Base-by-base conservation (phyloP, 2,888 invertebrate species). In the Eurytoma californica region DNA sequence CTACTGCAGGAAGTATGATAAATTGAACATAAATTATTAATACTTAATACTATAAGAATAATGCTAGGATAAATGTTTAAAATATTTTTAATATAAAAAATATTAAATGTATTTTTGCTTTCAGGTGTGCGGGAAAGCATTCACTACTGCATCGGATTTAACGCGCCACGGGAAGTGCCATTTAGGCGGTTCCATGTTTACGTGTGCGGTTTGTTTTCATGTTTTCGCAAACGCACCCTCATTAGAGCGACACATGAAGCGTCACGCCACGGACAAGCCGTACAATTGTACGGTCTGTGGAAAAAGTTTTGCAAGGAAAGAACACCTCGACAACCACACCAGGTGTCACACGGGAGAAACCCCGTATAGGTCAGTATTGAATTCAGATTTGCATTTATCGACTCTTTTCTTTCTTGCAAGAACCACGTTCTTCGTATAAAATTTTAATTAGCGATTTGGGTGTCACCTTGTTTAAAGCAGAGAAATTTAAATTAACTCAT, bases 241-340 rank as follows among this genome's bases (percentile, higher is more conserved):
- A 55, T 84, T 89, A 84, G 96, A 96, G 87, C 92, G 95, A 79
- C 95, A 95, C 87, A 94, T 95, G 91, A 96, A 96, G 89, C 92
- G 96, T 69, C 93, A 96, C 88, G 93, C 95, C 3, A 95, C 95
- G 80, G 96, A 96, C 89, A 96, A 96, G 88, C 96, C 96, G 4
- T 96, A 96, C 87, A 95, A 94, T 81, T 96, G 96, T 91, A 94
- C 95, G 24, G 95, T 95, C 86, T 97, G 96, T 90, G 95, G 95
- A 83, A 96, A 96, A 90, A 95, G 95, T 39, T 97, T 97, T 91
- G 95, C 96, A 14, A 93, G 96, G 76, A 96, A 96, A 89, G 96
- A 96, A 88, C 96, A 97, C 89, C 92, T 96, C 83, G 95, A 96
- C 90, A 96, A 96, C 90, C 96, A 96, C 86, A 94, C 95, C 3